Base-by-base conservation (phyloP, 2,113 vertebrate species). In the Oostethus manadensis region DNA sequence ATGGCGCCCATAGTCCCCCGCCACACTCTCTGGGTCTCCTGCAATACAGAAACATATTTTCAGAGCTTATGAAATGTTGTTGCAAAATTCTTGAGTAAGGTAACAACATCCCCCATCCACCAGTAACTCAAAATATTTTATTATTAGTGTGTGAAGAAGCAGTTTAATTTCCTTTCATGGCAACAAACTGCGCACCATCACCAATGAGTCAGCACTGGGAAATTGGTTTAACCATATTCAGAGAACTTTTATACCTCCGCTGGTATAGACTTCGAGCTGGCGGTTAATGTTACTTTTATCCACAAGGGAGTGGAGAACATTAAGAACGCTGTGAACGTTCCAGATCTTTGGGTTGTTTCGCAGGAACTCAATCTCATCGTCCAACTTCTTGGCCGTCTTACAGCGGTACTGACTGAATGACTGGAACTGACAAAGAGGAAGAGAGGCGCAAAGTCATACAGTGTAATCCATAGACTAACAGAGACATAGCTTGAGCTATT, bases 271-370 rank as follows among this genome's bases (percentile, higher is more conserved):
- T 78, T 99, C 97, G 22, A 99, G 87, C 85, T 99, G 96, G 2
- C 94, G 84, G 84, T 99, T 99, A 70, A 99, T 99, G 88, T 99
- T 99, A 84, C 95, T 99, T 80, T 99, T 99, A 83, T 99, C 97
- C 1, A 99, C 95, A 49, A 99, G 87, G 2, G 97, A 99, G 66
- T 99, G 96, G 47, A 99, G 88, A 18, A 99, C 97, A 2, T 99
- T 99, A 44, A 99, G 93, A 58, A 99, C 96, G 0, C 97, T 98
- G 88, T 99, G 97, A 54, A 99, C 96, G 0, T 99, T 99, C 97
- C 97, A 99, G 88, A 99, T 98, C 82, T 99, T 99, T 22, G 97
- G 97, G 67, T 99, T 99, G 81, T 91, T 95, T 68, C 96, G 93
- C 67, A 99, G 90, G 76, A 98, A 99, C 73, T 99, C 95, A 0